Evolutionary conservation across 2,888 invertebrate species (phyloP).

Genomic region (Abrostola triplasia): DNA sequence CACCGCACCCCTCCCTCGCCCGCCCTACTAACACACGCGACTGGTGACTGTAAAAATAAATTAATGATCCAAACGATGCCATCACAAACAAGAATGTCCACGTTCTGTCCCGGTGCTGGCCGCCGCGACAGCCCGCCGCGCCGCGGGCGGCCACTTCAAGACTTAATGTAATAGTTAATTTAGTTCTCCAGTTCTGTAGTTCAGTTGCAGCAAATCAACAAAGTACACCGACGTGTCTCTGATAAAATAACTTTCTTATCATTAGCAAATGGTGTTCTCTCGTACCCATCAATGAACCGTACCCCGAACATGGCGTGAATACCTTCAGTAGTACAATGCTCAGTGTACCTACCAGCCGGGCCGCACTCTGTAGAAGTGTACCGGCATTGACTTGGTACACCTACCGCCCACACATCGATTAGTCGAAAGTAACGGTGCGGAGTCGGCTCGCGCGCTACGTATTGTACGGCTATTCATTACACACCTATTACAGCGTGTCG

Average conservation of each 20-base stretch:
- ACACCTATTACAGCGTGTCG: conserved; percentile 42
- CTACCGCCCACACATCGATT: neutral
- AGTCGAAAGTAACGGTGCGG: conserved; percentile 1
- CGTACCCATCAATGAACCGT: no score
- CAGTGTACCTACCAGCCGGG: no score
- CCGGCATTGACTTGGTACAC: no score
- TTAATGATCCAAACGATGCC: conserved; percentile 36
- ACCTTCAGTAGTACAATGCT: no score
- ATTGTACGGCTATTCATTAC: conserved; percentile 27
- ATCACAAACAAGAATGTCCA: conserved; percentile 33
- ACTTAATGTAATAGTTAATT: neutral
- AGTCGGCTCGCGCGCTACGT: conserved; percentile 7
- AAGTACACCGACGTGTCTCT: no score
- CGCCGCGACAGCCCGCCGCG: neutral
- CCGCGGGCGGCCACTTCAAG: neutral
- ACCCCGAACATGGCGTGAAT: no score
- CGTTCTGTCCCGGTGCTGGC: conserved; percentile 17
- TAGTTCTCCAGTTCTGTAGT: no score
- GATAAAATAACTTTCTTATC: no score
- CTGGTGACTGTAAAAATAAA: conserved; percentile 50
- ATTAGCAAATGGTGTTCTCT: no score
- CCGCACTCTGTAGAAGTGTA: no score
- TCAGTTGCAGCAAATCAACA: no score
- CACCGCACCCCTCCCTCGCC: conserved; percentile 33
- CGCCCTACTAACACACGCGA: conserved; percentile 33